phyloP scores from a whole-genome alignment of 2,888 invertebrate species.

The Schizotus pectinicornis region DNA sequence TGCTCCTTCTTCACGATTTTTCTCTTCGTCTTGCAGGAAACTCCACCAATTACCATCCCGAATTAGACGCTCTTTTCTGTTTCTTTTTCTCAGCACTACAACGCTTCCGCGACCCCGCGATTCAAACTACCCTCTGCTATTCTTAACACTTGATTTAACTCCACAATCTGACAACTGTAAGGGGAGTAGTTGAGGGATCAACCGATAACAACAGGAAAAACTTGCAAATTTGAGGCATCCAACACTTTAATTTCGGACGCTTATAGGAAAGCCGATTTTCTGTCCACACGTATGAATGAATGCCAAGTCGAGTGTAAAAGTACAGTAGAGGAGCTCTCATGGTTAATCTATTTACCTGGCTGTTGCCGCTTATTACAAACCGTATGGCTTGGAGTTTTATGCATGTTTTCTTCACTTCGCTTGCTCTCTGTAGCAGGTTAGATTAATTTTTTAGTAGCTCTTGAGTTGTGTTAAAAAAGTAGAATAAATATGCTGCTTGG shows the following conservation, averaged over 20 bases:
- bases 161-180: slow-evolving; percentile 4
- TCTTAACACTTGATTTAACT: background rate
- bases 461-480: too few species aligned
- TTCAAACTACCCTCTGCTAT: slow-evolving; percentile 2
- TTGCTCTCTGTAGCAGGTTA: background rate
- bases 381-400: background rate
- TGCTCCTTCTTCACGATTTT: slow-evolving; percentile 17
- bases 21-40: too few species aligned
- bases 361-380: background rate
- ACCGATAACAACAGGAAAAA: too few species aligned
- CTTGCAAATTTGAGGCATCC: too few species aligned
- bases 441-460: background rate
- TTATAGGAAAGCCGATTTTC: background rate
- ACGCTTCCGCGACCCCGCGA: too few species aligned
- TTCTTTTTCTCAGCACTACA: too few species aligned
- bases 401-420: background rate
- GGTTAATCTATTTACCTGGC: background rate
- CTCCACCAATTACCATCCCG: too few species aligned
- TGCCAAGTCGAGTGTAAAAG: slow-evolving; percentile 33
- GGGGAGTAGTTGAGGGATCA: too few species aligned
- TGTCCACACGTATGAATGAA: slow-evolving; percentile 7
- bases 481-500: slow-evolving; percentile 5
- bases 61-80: too few species aligned
- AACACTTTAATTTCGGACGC: too few species aligned
- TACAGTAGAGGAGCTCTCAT: slow-evolving; percentile 17